Percentiles rank a stretch among this genome's conserved stretches.
phyloP scores from a whole-genome alignment of 2,797 vertebrate species.

The Corythornis leucogaster region DNA sequence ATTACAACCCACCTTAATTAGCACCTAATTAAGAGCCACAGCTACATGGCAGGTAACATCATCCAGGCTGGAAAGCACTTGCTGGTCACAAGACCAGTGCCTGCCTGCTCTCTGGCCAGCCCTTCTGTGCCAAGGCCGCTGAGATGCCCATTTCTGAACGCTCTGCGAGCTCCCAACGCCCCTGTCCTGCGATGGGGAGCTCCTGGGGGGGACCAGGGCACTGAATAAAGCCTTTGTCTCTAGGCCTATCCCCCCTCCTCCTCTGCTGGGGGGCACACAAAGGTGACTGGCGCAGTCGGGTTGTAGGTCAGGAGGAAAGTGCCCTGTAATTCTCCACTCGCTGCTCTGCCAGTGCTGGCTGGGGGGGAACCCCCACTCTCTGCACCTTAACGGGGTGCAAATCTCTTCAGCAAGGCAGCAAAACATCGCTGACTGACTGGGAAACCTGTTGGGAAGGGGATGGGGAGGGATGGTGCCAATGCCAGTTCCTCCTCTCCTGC shows the following conservation, averaged over 20 bases:
- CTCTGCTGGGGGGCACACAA: background rate
- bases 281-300: background rate
- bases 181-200: background rate
- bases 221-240: background rate
- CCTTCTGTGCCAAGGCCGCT: background rate
- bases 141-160: rapidly evolving
- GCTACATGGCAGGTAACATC: background rate
- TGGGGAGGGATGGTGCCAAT: background rate
- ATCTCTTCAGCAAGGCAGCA: background rate
- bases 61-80: background rate
- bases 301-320: background rate
- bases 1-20: background rate
- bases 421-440: background rate
- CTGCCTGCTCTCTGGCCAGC: background rate
- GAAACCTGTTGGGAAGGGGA: background rate
- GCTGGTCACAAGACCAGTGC: background rate
- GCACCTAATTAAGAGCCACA: background rate
- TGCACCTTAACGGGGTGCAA: constrained; percentile 25
- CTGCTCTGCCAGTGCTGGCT: constrained; percentile 44
- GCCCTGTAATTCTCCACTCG: constrained; percentile 33
- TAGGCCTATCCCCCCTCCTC: background rate
- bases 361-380: background rate
- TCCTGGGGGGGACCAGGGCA: background rate
- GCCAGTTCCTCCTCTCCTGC: too few relatives aligned
- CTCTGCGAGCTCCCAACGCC: background rate